These are phyloP conservation scores for Eurytoma adleriae DNA, from an alignment of 2,888 invertebrate genomes.

Conservation along the genomic window DNA sequence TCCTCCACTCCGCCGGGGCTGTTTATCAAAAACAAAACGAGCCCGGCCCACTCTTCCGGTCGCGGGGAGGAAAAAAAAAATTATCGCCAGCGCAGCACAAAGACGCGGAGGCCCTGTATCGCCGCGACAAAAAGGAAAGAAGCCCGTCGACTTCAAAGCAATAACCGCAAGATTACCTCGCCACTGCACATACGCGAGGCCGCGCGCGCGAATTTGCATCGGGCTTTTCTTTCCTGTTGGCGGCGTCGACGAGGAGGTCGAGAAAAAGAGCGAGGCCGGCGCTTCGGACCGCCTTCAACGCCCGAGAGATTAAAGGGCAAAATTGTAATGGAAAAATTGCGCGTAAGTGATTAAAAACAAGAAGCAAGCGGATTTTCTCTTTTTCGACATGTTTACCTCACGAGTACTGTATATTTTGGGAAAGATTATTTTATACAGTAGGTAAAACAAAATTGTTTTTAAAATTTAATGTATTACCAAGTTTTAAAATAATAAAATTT, in stretches of 20 bases:
- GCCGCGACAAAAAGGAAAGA: constrained; percentile 46
- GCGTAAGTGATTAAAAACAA: constrained; percentile 4
- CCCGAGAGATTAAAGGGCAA: constrained; percentile 38
- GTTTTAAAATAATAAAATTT: no score
- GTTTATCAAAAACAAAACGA: constrained; percentile 51
- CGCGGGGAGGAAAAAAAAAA: background rate
- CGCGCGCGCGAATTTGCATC: constrained; percentile 37
- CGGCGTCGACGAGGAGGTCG: background rate
- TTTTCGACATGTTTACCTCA: no score
- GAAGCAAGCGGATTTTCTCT: background rate
- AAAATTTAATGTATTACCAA: no score
- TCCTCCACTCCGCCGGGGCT: constrained; percentile 34
- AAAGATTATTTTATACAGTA: no score
- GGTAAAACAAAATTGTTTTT: no score
- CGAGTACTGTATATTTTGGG: no score
- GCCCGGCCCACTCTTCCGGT: background rate
- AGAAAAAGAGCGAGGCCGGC: constrained; percentile 12
- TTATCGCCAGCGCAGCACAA: constrained; percentile 13
- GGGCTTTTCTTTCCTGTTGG: constrained; percentile 34
- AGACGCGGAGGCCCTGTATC: background rate
- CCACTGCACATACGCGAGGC: background rate
- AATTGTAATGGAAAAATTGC: constrained; percentile 30
- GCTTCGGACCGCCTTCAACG: background rate
- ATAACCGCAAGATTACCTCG: constrained; percentile 54
- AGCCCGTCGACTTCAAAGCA: constrained; percentile 55